Conservation (phyloP, 2,888 invertebrate species). For the Ceriagrion tenellum region DNA sequence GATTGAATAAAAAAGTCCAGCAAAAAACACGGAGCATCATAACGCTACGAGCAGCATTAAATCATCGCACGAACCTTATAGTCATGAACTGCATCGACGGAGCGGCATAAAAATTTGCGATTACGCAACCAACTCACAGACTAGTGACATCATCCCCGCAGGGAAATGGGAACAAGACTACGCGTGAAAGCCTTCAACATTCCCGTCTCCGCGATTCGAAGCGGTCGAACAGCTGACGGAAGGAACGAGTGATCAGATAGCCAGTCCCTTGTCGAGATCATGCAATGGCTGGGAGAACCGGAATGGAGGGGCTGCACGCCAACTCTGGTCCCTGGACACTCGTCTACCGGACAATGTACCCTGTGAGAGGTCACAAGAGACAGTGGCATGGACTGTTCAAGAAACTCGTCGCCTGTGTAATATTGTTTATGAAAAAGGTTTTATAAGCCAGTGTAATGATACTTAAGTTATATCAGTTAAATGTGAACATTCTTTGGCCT, state of each 20-base stretch:
- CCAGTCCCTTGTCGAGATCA: too few species aligned
- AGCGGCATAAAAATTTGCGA: conserved; percentile 27
- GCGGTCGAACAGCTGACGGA: not conserved
- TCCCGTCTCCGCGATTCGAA: not conserved
- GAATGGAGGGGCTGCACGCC: not conserved
- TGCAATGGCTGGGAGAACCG: not conserved
- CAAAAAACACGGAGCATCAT: not conserved
- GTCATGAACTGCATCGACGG: not conserved
- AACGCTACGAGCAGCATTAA: not conserved
- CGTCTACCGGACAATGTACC: too few species aligned
- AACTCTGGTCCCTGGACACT: not conserved
- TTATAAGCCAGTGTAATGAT: too few species aligned
- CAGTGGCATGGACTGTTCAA: too few species aligned
- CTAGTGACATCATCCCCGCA: not conserved
- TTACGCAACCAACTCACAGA: not conserved
- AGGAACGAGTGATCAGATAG: not conserved
- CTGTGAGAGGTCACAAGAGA: too few species aligned
- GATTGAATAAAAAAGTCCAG: not conserved
- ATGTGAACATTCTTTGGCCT: too few species aligned
- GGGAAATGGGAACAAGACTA: not conserved
- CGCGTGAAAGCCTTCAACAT: not conserved
- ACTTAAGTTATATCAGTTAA: too few species aligned
- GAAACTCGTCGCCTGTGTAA: too few species aligned
- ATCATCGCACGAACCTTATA: not conserved
- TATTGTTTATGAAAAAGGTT: too few species aligned